Conservation (phyloP, 2,797 vertebrate genomes). For the Delichon dasypus region DNA sequence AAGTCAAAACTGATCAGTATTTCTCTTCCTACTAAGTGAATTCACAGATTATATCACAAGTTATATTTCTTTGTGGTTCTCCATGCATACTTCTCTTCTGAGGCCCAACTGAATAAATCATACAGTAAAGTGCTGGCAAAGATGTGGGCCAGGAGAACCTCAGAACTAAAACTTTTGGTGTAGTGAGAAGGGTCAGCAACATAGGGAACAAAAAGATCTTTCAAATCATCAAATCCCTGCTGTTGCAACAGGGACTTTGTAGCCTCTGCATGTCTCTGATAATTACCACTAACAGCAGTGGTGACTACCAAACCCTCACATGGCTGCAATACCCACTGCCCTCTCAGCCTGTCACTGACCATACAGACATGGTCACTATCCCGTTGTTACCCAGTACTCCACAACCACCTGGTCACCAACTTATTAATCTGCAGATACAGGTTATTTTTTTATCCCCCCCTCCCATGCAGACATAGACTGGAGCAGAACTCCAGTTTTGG, state of each 20-base stretch:
- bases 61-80: neutral
- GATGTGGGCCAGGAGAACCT: neutral
- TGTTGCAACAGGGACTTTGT: neutral
- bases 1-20: neutral
- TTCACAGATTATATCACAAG: neutral
- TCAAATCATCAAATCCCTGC: neutral
- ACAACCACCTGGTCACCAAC: neutral
- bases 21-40: neutral
- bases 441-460: neutral
- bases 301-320: neutral
- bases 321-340: neutral
- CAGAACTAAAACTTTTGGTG: neutral
- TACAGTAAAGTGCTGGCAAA: neutral
- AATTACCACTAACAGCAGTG: neutral
- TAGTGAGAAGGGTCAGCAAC: neutral
- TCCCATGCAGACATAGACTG: neutral
- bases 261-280: neutral
- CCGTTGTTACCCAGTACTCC: neutral
- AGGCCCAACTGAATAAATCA: neutral
- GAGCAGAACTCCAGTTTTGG: neutral
- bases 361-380: neutral
- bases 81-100: neutral
- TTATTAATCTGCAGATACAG: neutral
- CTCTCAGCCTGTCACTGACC: neutral
- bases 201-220: neutral